Evolutionary conservation across 2,797 vertebrate species (phyloP).

Genomic region (Myotis daubentonii): DNA sequence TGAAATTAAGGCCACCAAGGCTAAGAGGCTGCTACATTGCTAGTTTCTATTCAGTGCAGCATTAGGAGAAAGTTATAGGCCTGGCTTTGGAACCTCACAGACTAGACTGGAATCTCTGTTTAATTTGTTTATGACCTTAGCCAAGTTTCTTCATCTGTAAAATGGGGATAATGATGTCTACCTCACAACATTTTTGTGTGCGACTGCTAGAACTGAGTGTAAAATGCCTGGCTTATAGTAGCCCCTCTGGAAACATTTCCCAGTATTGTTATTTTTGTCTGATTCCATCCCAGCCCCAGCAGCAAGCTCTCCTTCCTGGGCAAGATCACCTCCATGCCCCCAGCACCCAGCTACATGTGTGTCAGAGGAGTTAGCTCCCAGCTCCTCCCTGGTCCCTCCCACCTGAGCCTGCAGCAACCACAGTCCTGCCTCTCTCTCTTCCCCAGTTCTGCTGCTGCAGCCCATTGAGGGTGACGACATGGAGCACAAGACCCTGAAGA

Average conservation of each 20-base stretch:
- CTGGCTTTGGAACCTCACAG: neutral
- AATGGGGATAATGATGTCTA: neutral
- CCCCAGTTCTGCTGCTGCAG: conserved; percentile 91
- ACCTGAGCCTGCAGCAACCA: neutral
- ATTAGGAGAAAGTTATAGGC: neutral
- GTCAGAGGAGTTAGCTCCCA: neutral
- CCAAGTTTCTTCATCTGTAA: neutral
- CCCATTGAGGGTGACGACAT: conserved; percentile 91
- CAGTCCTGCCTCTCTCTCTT: neutral
- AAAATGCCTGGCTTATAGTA: neutral
- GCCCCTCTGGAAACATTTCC: neutral
- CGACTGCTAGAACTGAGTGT: neutral
- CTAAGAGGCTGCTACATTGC: neutral
- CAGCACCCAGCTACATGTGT: neutral
- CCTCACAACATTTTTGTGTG: neutral
- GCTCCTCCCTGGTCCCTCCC: neutral
- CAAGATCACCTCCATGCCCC: neutral
- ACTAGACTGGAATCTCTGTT: neutral
- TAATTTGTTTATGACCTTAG: neutral
- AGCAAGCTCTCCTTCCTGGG: neutral
- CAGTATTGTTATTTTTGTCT: neutral
- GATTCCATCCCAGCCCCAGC: neutral
- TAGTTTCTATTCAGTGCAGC: neutral
- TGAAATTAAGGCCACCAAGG: neutral
- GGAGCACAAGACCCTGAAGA: conserved; percentile 93